Evolutionary conservation across 2,113 vertebrate genomes (phyloP).

Genomic region (Austrofundulus limnaeus): DNA sequence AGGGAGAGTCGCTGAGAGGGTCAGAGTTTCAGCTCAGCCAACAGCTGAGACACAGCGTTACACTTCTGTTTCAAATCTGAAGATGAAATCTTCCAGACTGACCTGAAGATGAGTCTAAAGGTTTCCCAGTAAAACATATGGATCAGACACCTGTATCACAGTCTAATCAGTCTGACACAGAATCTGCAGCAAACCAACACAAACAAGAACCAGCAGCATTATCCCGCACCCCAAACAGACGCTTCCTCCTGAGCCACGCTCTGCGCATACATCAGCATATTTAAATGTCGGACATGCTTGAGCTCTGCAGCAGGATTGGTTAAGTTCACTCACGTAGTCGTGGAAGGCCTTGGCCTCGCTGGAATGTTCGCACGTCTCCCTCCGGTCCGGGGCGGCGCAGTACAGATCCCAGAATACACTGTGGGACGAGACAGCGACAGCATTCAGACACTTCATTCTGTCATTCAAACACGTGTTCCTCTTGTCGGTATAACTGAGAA

Average conservation of each 20-base stretch:
- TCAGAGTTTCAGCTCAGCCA: slow-evolving; percentile 31
- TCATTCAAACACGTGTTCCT: slow-evolving; percentile 3
- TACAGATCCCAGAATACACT: slow-evolving; percentile 96
- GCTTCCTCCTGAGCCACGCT: slow-evolving; percentile 15
- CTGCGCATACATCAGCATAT: neutral
- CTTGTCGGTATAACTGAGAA: neutral
- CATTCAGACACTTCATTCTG: slow-evolving; percentile 45
- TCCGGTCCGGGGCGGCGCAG: slow-evolving; percentile 89
- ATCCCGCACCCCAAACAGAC: slow-evolving; percentile 22
- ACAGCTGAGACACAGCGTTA: slow-evolving; percentile 25
- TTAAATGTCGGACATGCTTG: slow-evolving; percentile 10
- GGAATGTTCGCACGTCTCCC: slow-evolving; percentile 89
- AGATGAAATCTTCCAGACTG: neutral
- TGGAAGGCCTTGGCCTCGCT: slow-evolving; percentile 93
- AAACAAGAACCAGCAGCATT: slow-evolving; percentile 54
- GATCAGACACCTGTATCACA: slow-evolving; percentile 38
- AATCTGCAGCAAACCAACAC: slow-evolving; percentile 32
- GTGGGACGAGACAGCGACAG: slow-evolving; percentile 56
- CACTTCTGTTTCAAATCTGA: neutral
- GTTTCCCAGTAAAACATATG: slow-evolving; percentile 49
- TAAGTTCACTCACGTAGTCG: slow-evolving; percentile 85
- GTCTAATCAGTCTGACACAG: slow-evolving; percentile 24
- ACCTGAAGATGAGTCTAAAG: slow-evolving; percentile 8
- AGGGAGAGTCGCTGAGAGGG: neutral
- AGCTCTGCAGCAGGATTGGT: slow-evolving; percentile 44